Evolutionary conservation across 2,888 invertebrate species (phyloP), one percentile per base, ranked within the genome.

Genomic region (Microplitis deprimator): DNA sequence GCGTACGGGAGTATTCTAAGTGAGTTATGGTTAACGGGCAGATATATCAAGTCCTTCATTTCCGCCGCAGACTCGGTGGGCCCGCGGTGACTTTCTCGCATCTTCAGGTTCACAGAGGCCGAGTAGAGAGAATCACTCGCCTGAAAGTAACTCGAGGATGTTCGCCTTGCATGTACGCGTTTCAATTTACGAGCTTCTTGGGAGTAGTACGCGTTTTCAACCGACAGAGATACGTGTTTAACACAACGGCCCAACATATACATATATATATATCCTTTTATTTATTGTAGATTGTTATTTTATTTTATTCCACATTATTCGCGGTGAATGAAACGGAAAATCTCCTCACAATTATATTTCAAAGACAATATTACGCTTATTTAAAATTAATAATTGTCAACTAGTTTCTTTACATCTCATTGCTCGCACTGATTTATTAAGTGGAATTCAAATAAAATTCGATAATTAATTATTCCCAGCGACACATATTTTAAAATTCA

Each of bases 31-130:
- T 84, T 84, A 85, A 82, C 83, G 85, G 82, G 86, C 84, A 86
- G 87, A 88, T 88, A 87, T 88, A 88, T 88, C 88, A 87, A 87
- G 85, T 85, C 86, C 87, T 87, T 87, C 88, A 87, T 88, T 88
- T 88, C 87, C 88, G 87, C 87, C 86, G 85, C 85, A 86, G 87
- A 87, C 86, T 85, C 84, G 81, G 79, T 79, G 81, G 83, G 83
- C 82, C 82, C 81, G 78, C 79, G 75, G 60, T 76, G 70, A 69
- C 77, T 73, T 77, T 77, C 79, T 79, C 78, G 75, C 73, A 79
- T 79, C 78, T 69, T 70, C 77, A 77, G 73, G 76, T 77, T 68
- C 62, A 69, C 69, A 62, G 71, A 71, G 71, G 70, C 75, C 69
- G 70, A 70, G 41, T 64, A 70, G 73, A 74, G 68, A 75, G 73